These are phyloP conservation scores for Polydrusus tereticollis DNA, from an alignment of 2,888 invertebrate genomes.

Conservation along the genomic window DNA sequence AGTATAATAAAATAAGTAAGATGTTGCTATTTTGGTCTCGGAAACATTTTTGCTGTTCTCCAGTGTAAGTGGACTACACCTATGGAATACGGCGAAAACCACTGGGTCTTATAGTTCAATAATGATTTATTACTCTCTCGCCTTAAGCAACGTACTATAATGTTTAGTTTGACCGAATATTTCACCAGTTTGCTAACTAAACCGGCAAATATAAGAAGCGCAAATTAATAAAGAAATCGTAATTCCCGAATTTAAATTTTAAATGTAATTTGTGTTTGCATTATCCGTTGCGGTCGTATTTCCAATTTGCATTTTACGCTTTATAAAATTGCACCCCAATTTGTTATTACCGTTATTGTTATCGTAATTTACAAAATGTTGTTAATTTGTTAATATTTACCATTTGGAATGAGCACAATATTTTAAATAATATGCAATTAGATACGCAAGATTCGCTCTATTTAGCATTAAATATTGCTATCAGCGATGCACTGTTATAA, in stretches of 20 bases:
- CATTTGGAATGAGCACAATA: background rate
- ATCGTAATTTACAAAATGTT: background rate
- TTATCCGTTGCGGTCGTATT: background rate
- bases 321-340: background rate
- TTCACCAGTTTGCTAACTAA: too few relatives aligned
- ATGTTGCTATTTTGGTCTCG: too few relatives aligned
- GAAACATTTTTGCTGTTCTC: too few relatives aligned
- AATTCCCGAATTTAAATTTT: background rate
- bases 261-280: background rate
- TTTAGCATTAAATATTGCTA: conserved; percentile 1
- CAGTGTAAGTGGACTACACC: too few relatives aligned
- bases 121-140: too few relatives aligned
- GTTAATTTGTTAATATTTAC: background rate
- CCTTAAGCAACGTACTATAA: too few relatives aligned
- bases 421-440: conserved; percentile 1
- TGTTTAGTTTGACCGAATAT: too few relatives aligned
- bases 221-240: background rate
- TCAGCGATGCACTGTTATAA: conserved; percentile 1
- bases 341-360: background rate
- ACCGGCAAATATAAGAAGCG: background rate
- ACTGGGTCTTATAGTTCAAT: too few relatives aligned
- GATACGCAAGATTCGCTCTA: conserved; percentile 8
- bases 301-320: background rate
- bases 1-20: too few relatives aligned
- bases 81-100: too few relatives aligned